Evolutionary conservation across 2,888 invertebrate species (phyloP).

Genomic region (Callyntrura sp.): DNA sequence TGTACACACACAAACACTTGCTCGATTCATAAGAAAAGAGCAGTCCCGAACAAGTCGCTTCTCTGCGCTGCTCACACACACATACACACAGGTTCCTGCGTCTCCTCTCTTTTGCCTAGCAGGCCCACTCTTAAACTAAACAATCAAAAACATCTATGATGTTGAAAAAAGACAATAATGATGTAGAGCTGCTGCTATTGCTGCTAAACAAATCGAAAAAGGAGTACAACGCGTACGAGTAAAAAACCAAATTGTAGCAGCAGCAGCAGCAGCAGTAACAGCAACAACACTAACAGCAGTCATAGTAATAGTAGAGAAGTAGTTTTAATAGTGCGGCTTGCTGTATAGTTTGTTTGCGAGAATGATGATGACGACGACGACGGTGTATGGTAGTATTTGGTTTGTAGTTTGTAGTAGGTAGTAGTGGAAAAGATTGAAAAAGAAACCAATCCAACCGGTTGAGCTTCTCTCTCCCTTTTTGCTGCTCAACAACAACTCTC

Average conservation of each 20-base stretch:
- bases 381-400: neutral
- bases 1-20: neutral
- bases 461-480: constrained; percentile 38
- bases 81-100: neutral
- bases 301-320: neutral
- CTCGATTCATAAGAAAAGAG: constrained; percentile 24
- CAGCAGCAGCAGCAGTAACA: neutral
- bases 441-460: constrained; percentile 49
- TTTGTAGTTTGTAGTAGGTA: neutral
- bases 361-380: neutral
- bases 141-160: constrained; percentile 28
- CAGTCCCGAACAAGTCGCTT: neutral
- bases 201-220: constrained; percentile 28
- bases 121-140: constrained; percentile 28
- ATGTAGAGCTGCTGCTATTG: neutral
- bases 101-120: constrained; percentile 17
- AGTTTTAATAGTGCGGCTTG: neutral
- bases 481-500: neutral
- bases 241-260: constrained; percentile 34
- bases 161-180: neutral
- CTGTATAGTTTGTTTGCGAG: neutral
- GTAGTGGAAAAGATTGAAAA: constrained; percentile 15
- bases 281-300: neutral
- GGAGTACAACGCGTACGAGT: neutral
- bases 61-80: neutral